phyloP scores from a whole-genome alignment of 1,140 invertebrate species.

The Belonocnema kinseyi region DNA sequence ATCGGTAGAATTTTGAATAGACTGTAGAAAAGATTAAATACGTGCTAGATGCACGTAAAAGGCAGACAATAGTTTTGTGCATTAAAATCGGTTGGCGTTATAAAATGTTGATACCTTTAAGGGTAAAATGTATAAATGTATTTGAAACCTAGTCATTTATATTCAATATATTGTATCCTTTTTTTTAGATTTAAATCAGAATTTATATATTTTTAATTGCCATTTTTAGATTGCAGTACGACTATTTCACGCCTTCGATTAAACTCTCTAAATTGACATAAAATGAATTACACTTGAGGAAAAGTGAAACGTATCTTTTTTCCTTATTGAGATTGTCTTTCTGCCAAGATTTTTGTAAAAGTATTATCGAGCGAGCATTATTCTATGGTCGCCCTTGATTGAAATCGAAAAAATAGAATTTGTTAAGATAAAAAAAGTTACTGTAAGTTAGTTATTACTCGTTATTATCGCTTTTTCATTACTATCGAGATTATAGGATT shows the following conservation, averaged over 20 bases:
- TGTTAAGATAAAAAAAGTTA: constrained; percentile 47
- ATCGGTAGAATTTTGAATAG: background rate
- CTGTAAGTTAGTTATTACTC: constrained; percentile 45
- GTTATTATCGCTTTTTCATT: constrained; percentile 37
- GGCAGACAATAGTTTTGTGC: too few species aligned
- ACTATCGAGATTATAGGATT: constrained; percentile 20
- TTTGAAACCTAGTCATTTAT: too few species aligned
- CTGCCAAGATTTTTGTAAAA: background rate
- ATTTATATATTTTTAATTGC: too few species aligned
- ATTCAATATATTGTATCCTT: too few species aligned
- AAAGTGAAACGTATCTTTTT: background rate
- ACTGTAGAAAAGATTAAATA: background rate
- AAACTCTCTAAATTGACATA: background rate
- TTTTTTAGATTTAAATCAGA: too few species aligned
- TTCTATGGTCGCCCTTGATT: constrained; percentile 7
- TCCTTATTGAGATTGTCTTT: constrained; percentile 21
- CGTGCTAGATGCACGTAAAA: too few species aligned
- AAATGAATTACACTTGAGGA: background rate
- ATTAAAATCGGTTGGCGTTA: too few species aligned
- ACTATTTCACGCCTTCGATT: background rate
- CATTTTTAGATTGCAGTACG: too few species aligned
- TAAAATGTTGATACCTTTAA: too few species aligned
- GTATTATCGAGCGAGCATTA: constrained; percentile 4
- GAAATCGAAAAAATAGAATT: constrained; percentile 14
- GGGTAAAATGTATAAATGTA: too few species aligned